phyloP scores from a whole-genome alignment of 64 coral and sea anemone species.

The Hydrozoanthus tunicans region DNA sequence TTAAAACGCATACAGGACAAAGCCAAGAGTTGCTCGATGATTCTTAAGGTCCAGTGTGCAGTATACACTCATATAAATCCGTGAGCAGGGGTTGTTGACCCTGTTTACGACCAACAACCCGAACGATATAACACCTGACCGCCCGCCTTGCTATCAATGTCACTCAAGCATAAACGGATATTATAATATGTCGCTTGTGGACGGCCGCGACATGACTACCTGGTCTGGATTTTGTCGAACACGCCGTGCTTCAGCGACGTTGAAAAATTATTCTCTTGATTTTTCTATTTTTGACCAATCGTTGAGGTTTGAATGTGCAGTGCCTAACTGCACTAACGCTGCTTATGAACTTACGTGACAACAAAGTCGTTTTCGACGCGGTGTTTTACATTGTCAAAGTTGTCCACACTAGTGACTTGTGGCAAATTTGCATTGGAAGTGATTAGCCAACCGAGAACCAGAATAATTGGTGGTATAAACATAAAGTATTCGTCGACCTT shows the following conservation, averaged over 20 bases:
- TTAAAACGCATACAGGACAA: neutral
- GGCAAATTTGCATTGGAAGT: constrained; percentile 60
- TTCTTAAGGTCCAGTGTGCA: neutral
- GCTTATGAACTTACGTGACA: constrained; percentile 44
- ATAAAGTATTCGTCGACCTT: neutral
- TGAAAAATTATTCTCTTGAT: neutral
- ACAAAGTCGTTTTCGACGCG: constrained; percentile 39
- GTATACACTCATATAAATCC: neutral
- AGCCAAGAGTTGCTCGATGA: neutral
- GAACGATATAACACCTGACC: constrained; percentile 3
- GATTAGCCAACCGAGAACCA: constrained; percentile 37
- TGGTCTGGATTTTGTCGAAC: constrained; percentile 44
- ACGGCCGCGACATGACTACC: neutral
- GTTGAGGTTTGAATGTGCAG: neutral
- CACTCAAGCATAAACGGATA: constrained; percentile 50
- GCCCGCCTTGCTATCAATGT: constrained; percentile 38
- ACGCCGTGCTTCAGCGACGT: neutral
- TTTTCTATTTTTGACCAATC: neutral
- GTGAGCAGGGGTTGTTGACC: constrained; percentile 19
- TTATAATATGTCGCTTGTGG: constrained; percentile 40
- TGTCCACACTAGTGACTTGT: constrained; percentile 48
- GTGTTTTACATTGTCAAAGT: constrained; percentile 56
- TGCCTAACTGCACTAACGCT: neutral
- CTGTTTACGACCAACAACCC: constrained; percentile 1
- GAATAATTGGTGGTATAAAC: neutral